phyloP scores from a whole-genome alignment of 1,140 invertebrate genomes.

The Melanaphis sacchari region DNA sequence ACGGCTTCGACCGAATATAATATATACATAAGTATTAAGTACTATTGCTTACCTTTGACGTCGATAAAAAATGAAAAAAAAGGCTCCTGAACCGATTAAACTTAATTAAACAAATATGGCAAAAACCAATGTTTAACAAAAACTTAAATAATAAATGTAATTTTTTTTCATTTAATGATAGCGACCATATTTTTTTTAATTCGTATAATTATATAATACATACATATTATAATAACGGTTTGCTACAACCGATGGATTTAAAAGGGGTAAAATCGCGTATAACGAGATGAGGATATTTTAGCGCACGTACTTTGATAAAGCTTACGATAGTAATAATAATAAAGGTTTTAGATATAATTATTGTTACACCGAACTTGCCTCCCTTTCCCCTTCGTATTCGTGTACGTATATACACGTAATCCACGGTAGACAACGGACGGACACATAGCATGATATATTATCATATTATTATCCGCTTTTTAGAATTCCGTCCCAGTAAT shows the following conservation, averaged over 20 bases:
- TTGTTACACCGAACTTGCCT: not conserved
- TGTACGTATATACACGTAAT: not conserved
- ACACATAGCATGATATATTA: not conserved
- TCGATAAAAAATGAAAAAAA: not conserved
- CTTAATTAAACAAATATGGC: not conserved
- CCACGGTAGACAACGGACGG: not conserved
- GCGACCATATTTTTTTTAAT: not conserved
- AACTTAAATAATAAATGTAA: not conserved
- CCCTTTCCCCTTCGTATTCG: not conserved
- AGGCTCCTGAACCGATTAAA: not conserved
- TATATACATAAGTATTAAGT: not conserved
- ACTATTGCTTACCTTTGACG: too few relatives aligned
- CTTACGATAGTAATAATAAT: not conserved
- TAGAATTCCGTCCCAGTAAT: slow-evolving; percentile 38
- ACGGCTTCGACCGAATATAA: not conserved
- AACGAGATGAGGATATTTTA: slow-evolving; percentile 3
- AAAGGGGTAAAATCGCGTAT: not conserved
- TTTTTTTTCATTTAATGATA: not conserved
- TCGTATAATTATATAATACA: too few relatives aligned
- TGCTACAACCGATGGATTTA: not conserved
- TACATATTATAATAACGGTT: not conserved
- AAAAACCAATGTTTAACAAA: not conserved
- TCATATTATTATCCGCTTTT: slow-evolving; percentile 6
- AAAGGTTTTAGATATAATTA: not conserved
- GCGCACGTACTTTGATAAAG: not conserved